Evolutionary conservation across 1,140 invertebrate species (phyloP), one percentile per base, ranked within the genome.

Genomic region (Cepaea nemoralis): DNA sequence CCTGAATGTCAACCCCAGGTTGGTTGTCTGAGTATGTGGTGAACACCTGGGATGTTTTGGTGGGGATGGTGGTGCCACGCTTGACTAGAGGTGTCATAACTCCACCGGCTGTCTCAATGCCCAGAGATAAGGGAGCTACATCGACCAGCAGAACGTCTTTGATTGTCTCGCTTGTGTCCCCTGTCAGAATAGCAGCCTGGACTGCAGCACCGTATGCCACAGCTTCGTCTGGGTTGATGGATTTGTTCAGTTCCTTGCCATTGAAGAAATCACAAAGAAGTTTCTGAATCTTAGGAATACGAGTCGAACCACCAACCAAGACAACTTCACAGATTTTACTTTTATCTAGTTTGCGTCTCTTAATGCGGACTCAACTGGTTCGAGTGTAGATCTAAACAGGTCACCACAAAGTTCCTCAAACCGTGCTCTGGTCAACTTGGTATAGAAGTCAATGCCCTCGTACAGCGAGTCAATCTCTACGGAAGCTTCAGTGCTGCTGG

Each of bases 271-370:
- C 96, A 88, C 97, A 95, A 63, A 98, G 92, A 67, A 98, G 93
- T 89, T 97, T 97, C 92, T 99, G 98, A 74, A 99, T 96, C 91
- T 99, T 99, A 45, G 98, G 98, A 42, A 70, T 70, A 22, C 69
- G 69, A 42, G 69, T 70, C 5, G 69, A 70, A 70, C 69, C 69
- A 2, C 98, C 98, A 67, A 99, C 98, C 27, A 99, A 92, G 45
- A 99, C 97, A 84, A 99, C 97, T 86, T 99, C 98, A 88, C 99
- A 94, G 84, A 99, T 97, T 83, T 94, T 93, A n/a, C 94, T 92
- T 91, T 99, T 98, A 92, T 97, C 96, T 94, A 98, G 94, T 89
- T 98, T 98, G 97, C 97, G 90, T 99, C 97, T 73, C 95, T 94
- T 24, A 99, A 91, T 16, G 97, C 95, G 91, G 98, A 97, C 90